Conservation (phyloP, 2,888 invertebrate genomes). For the Drosophila suboccidentalis region DNA sequence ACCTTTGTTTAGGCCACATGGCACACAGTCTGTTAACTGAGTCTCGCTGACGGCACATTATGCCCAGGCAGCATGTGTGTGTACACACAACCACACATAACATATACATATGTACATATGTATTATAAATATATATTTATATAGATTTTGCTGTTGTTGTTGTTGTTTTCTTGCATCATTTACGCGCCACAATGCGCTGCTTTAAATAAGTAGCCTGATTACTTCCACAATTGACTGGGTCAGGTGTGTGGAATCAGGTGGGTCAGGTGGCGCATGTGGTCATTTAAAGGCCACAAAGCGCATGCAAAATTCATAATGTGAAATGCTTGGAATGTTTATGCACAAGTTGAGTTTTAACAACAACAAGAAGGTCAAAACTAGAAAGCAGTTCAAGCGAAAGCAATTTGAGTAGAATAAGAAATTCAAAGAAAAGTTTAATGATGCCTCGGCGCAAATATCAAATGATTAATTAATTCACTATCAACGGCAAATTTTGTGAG, state of each 20-base stretch:
- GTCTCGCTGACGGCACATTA: constrained; percentile 51
- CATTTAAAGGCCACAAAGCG: constrained; percentile 17
- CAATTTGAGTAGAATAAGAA: background rate
- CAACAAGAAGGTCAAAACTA: background rate
- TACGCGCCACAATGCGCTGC: constrained; percentile 25
- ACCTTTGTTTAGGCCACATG: constrained; percentile 35
- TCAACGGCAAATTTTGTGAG: background rate
- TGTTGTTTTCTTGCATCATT: constrained; percentile 36
- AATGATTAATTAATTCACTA: background rate
- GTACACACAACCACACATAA: background rate
- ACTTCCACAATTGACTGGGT: constrained; percentile 46
- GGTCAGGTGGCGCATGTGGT: constrained; percentile 7
- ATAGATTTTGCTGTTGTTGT: constrained; percentile 24
- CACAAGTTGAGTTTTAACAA: background rate
- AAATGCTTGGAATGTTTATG: constrained; percentile 1
- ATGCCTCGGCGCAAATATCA: background rate
- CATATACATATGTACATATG: background rate
- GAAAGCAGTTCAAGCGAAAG: constrained; percentile 5
- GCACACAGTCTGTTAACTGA: constrained; percentile 55
- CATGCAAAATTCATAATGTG: constrained; percentile 11
- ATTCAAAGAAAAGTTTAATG: background rate
- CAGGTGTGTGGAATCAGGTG: constrained; percentile 3
- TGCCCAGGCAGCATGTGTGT: constrained; percentile 34
- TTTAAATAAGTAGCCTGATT: constrained; percentile 63
- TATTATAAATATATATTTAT: constrained; percentile 8